phyloP scores from a whole-genome alignment of 1,140 invertebrate species.

The Gyrodactylus salaris region DNA sequence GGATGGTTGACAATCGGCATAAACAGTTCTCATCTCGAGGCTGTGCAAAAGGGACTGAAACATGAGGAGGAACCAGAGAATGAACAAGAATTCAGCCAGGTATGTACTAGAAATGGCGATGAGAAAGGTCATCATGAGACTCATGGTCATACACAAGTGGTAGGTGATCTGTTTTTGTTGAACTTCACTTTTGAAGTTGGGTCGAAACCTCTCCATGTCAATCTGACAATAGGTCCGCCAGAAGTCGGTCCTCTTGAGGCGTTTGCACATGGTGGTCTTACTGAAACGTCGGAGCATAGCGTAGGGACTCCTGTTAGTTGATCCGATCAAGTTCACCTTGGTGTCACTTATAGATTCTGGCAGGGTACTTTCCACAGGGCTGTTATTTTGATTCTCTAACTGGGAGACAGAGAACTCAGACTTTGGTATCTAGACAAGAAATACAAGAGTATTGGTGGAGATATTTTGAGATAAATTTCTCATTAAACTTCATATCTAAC shows the following conservation, averaged over 20 bases:
- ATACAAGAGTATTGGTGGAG: too few relatives aligned
- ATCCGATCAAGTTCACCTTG: too few relatives aligned
- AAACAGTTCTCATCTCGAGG: background rate
- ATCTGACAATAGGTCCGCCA: background rate
- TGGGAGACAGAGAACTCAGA: too few relatives aligned
- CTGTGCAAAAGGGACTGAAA: background rate
- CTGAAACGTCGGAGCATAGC: too few relatives aligned
- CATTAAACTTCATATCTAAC: too few relatives aligned
- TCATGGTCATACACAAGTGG: background rate
- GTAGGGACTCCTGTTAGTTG: too few relatives aligned
- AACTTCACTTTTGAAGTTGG: background rate
- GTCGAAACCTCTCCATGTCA: background rate
- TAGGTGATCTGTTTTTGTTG: background rate
- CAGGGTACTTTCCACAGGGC: too few relatives aligned
- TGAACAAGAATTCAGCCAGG: background rate
- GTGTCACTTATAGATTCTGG: too few relatives aligned
- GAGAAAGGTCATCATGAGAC: background rate
- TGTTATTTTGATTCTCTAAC: too few relatives aligned
- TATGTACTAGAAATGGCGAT: background rate
- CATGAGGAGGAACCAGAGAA: background rate
- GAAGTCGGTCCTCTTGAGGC: constrained; percentile 18
- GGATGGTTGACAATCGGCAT: background rate
- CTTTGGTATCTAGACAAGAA: too few relatives aligned
- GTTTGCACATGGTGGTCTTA: too few relatives aligned
- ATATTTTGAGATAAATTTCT: too few relatives aligned